Conservation (phyloP, 2,797 vertebrate species). For the Epinephelus coioides region DNA sequence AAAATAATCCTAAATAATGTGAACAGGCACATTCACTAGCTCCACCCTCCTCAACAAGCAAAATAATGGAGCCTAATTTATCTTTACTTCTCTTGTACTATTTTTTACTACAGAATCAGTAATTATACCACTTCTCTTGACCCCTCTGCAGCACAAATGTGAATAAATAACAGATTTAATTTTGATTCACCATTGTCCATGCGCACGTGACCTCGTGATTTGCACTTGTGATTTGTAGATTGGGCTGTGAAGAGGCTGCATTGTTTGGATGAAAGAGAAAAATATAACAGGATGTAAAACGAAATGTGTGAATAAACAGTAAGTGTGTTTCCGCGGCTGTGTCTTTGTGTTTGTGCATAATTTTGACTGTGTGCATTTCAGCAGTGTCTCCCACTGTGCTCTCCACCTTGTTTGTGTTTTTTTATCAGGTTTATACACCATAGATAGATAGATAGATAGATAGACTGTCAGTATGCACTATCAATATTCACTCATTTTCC, state of each 20-base stretch:
- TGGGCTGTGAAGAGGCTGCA: slow-evolving; percentile 22
- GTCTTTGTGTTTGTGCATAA: not conserved
- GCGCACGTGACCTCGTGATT: slow-evolving; percentile 9
- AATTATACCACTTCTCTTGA: slow-evolving; percentile 4
- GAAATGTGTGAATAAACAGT: slow-evolving; percentile 37
- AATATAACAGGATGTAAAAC: slow-evolving; percentile 36
- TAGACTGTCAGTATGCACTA: no score
- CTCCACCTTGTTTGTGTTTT: not conserved
- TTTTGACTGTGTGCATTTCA: not conserved
- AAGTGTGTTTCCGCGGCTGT: slow-evolving; percentile 17
- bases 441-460: no score
- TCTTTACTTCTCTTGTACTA: not conserved
- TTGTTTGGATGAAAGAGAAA: slow-evolving; percentile 40
- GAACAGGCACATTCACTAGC: not conserved
- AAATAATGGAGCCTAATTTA: not conserved
- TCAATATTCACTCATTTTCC: no score
- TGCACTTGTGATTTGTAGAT: slow-evolving; percentile 28
- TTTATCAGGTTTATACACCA: not conserved
- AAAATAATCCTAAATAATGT: not conserved
- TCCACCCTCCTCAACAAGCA: not conserved
- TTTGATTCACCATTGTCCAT: slow-evolving; percentile 18
- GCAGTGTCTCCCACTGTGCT: not conserved
- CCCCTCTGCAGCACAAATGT: not conserved
- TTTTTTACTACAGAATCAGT: slow-evolving; percentile 10
- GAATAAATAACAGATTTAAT: slow-evolving; percentile 25